Evolutionary conservation across 2,888 invertebrate genomes (phyloP), one percentile per base, ranked within the genome.

Genomic region (Rotaria magnacalcarata): DNA sequence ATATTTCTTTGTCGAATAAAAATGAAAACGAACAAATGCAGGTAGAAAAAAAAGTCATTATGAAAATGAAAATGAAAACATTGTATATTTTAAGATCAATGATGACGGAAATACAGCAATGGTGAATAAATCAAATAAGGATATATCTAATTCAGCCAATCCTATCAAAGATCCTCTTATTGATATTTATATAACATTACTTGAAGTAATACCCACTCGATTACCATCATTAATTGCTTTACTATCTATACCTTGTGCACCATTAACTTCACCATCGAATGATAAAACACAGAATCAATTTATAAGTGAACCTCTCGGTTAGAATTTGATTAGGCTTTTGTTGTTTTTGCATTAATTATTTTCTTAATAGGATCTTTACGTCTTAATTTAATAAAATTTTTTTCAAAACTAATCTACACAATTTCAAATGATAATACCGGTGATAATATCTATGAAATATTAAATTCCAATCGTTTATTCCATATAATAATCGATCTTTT

Each of bases 321-420:
- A 74, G 11, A 34, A 41, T 41, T 41, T 27, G 4, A 16, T 41
- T 74, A 7, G 24, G 6, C 19, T 21, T 34, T 1, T 74, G 2
- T 74, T 19, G 1, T 24, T 34, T 43, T 24, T 7, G 8, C 2
- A 75, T 24, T 8, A 24, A 21, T 21, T 41, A 75, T 75, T 75
- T 27, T 67, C 21, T 27, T 3, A 27, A 24, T 43, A 75, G 75
- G 75, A 11, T 75, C 75, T 2, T 24, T 43, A 24, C 75, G 75
- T 75, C n/a, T 75, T 8, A 75, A 75, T 75, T 43, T 75, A 47
- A 75, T 75, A 2, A 75, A 75, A 75, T 75, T 75, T 11, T 75
- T 75, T 47, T 47, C 75, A 24, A 75, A 75, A 43, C 47, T 75
- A 41, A 24, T 75, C 43, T 75, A 41, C 21, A 75, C 75, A 16